These are phyloP conservation scores for Anisognathus igniventris DNA, from an alignment of 2,797 vertebrate genomes.

Conservation along the genomic window DNA sequence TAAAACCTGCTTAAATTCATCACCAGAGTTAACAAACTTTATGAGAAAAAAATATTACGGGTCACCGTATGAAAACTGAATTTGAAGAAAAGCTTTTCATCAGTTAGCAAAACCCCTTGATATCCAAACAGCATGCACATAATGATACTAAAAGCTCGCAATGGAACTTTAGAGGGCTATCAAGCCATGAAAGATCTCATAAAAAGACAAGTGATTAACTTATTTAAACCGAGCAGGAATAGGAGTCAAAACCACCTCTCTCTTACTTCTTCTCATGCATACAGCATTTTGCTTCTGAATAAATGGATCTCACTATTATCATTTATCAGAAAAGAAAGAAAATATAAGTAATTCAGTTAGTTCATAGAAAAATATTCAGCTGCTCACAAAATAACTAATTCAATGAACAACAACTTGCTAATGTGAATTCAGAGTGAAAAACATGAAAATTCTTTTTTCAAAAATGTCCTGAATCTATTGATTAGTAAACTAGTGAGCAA, in stretches of 20 bases:
- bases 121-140: conserved; percentile 39
- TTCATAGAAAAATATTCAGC: background rate
- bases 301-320: background rate
- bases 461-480: background rate
- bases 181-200: conserved; percentile 60
- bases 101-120: conserved; percentile 35
- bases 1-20: background rate
- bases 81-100: conserved; percentile 45
- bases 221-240: conserved; percentile 21
- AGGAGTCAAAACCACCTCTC: background rate
- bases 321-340: conserved; percentile 23
- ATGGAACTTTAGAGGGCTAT: conserved; percentile 67
- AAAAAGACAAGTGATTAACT: conserved; percentile 68
- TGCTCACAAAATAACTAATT: background rate
- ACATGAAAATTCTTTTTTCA: background rate
- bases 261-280: background rate
- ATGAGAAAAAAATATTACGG: conserved; percentile 37
- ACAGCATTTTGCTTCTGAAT: conserved; percentile 3
- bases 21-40: conserved; percentile 11
- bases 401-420: background rate
- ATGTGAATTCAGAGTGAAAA: background rate
- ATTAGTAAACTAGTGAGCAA: background rate
- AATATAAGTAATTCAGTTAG: background rate
- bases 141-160: conserved; percentile 63
- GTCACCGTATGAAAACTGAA: conserved; percentile 45